Evolutionary conservation across 2,888 invertebrate species (phyloP).

Genomic region (Scaeva pyrastri): DNA sequence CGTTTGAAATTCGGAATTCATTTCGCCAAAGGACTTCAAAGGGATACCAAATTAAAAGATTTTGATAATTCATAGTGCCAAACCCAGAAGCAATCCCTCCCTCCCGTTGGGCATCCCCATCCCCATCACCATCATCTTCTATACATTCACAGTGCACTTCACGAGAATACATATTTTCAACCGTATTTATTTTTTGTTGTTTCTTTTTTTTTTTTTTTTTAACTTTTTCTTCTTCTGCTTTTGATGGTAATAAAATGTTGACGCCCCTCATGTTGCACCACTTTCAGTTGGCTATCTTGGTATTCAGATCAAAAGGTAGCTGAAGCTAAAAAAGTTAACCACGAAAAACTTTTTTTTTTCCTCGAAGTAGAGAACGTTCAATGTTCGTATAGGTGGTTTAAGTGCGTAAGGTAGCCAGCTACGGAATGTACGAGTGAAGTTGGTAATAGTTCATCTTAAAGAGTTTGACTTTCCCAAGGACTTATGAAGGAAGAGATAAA

Average conservation of each 20-base stretch:
- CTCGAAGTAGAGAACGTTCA: constrained; percentile 24
- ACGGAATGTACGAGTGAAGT: neutral
- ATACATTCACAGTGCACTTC: constrained; percentile 45
- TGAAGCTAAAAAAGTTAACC: constrained; percentile 38
- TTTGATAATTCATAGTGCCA: constrained; percentile 71
- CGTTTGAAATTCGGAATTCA: constrained; percentile 60
- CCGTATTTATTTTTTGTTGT: neutral
- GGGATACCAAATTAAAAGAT: constrained; percentile 68
- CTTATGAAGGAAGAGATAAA: constrained; percentile 30
- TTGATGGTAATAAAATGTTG: constrained; percentile 27
- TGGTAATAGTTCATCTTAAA: constrained; percentile 36
- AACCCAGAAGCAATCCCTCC: constrained; percentile 16
- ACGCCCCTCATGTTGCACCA: constrained; percentile 35
- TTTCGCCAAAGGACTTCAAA: constrained; percentile 59
- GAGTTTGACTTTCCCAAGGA: constrained; percentile 18
- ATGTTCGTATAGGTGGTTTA: constrained; percentile 2
- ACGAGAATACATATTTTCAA: constrained; percentile 36
- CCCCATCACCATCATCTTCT: neutral
- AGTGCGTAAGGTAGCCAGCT: neutral
- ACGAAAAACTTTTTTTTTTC: constrained; percentile 42
- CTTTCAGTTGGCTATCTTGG: constrained; percentile 39
- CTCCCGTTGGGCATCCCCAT: neutral
- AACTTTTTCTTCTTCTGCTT: neutral
- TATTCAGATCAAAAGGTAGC: constrained; percentile 42
- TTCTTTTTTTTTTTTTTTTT: too few species aligned